Evolutionary conservation across 2,797 vertebrate species (phyloP), one percentile per base, ranked within the genome.

Genomic region (Siniperca undulata): DNA sequence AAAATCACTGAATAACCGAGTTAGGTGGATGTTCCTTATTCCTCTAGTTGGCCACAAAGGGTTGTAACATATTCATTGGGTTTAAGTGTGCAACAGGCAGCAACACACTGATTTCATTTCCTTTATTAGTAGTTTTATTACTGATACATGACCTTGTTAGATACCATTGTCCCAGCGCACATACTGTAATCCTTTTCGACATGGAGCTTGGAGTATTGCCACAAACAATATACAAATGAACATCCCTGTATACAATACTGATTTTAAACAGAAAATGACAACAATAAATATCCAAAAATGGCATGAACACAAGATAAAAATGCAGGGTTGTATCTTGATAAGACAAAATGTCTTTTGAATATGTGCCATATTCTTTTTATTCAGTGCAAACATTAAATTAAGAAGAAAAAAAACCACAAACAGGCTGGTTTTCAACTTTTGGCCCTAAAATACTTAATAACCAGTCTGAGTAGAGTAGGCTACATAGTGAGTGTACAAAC

Each of bases 121-220:
- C 89, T 95, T 96, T 94, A 95, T 95, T 95, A 93, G 87, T 85
- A 86, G 80, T 87, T 92, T 91, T 88, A 84, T 93, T 69, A 91
- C 82, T 74, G 90, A 85, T 90, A 91, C 85, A 92, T 91, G 77
- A 91, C 85, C 83, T 84, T 91, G 68, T 88, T 83, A 69, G 78
- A 87, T 88, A 91, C 78, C 84, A 89, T 83, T 88, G 82, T 91
- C 83, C 86, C 86, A 86, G 87, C 88, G 92, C 89, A 92, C 70
- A 80, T 60, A 86, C 77, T 66, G 77, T 83, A 78, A 82, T 87
- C 52, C 58, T 89, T 79, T 88, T 81, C 89, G 77, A 88, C 77
- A 87, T 86, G 81, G 79, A 92, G 84, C 86, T 91, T 86, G 90
- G 73, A 93, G 59, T 91, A 93, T 92, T 93, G 89, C 88, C 95